Conservation (phyloP, 1,140 invertebrate genomes). For the Conus ventricosus region DNA sequence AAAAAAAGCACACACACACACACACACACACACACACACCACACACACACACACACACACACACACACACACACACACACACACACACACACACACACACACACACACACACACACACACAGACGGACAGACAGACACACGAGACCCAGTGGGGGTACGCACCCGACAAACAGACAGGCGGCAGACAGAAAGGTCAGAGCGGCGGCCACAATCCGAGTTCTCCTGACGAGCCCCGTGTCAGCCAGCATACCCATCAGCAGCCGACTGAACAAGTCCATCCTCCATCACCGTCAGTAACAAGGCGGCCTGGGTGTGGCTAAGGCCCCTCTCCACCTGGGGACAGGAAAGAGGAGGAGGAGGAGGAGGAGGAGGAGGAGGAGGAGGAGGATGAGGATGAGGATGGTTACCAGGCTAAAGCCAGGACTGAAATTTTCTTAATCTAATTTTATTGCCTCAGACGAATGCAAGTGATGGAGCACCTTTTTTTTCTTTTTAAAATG, state of each 20-base stretch:
- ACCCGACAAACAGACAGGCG: background rate
- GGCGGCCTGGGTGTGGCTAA: slow-evolving; percentile 39
- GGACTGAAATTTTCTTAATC: too few relatives aligned
- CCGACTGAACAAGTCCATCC: slow-evolving; percentile 37
- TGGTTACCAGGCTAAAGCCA: background rate
- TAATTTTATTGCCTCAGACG: background rate
- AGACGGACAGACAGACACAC: too few relatives aligned
- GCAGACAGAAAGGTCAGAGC: slow-evolving; percentile 28
- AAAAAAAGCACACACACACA: too few relatives aligned
- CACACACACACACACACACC: too few relatives aligned
- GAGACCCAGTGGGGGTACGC: too few relatives aligned
- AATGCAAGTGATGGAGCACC: too few relatives aligned
- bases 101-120: too few relatives aligned
- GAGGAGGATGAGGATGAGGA: background rate
- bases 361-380: background rate
- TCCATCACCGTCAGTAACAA: slow-evolving; percentile 40
- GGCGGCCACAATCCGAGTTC: slow-evolving; percentile 32
- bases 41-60: too few relatives aligned
- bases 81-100: too few relatives aligned
- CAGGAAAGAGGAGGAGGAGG: background rate
- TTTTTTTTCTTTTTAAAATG: too few relatives aligned
- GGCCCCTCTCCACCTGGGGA: slow-evolving; percentile 31
- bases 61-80: too few relatives aligned
- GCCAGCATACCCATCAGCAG: slow-evolving; percentile 36
- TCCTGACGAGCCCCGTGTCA: slow-evolving; percentile 34